phyloP scores from a whole-genome alignment of 2,113 vertebrate genomes.

The Pleuronectes platessa region DNA sequence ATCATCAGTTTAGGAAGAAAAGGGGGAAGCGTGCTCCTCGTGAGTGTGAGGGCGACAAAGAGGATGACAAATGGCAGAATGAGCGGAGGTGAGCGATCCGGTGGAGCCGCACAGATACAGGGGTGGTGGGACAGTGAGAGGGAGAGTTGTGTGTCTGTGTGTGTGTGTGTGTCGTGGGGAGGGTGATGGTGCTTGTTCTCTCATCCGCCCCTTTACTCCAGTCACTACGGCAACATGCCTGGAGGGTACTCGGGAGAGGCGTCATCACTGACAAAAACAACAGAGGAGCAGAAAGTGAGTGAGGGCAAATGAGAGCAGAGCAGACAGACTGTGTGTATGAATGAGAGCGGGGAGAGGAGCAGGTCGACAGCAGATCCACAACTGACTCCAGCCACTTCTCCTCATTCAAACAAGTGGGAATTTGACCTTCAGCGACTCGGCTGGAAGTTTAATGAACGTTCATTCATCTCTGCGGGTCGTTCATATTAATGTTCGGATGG shows the following conservation, averaged over 20 bases:
- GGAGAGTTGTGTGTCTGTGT: constrained; percentile 18
- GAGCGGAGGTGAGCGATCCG: constrained; percentile 69
- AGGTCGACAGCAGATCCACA: constrained; percentile 40
- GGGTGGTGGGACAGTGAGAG: constrained; percentile 54
- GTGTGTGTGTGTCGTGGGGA: constrained; percentile 4
- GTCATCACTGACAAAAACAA: constrained; percentile 77
- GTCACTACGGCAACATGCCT: constrained; percentile 81
- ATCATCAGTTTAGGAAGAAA: constrained; percentile 55
- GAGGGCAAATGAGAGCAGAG: constrained; percentile 56
- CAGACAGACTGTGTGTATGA: constrained; percentile 44
- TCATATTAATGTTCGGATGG: constrained; percentile 46
- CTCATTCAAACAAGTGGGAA: constrained; percentile 29
- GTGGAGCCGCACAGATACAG: constrained; percentile 62
- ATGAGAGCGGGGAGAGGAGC: constrained; percentile 43
- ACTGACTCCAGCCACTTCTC: constrained; percentile 8
- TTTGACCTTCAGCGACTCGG: constrained; percentile 61
- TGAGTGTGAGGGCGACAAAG: constrained; percentile 59
- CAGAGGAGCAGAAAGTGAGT: constrained; percentile 57
- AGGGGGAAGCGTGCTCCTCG: constrained; percentile 39
- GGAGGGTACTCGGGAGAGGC: constrained; percentile 75
- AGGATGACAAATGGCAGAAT: constrained; percentile 67
- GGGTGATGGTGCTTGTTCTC: constrained; percentile 60
- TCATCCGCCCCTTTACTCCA: constrained; percentile 73
- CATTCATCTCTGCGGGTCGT: constrained; percentile 53
- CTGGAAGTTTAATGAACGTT: constrained; percentile 50